Conservation (phyloP, 2,888 invertebrate genomes). For the Drosophila tanythrix region DNA sequence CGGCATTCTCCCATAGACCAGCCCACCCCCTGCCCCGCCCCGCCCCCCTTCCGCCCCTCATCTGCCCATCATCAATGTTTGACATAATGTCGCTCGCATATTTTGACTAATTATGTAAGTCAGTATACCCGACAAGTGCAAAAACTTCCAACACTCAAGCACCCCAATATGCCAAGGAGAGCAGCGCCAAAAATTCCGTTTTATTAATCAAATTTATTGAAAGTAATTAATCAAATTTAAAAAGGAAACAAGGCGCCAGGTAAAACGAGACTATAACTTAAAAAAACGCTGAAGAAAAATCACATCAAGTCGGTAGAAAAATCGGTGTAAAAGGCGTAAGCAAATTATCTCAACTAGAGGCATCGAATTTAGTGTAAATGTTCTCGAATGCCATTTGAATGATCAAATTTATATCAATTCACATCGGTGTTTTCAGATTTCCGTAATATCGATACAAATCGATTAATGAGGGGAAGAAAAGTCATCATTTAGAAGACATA, state of each 20-base stretch:
- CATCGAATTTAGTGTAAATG: not conserved
- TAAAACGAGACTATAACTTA: slow-evolving; percentile 7
- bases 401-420: not conserved
- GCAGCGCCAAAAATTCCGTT: slow-evolving; percentile 49
- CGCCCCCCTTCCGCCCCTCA: not conserved
- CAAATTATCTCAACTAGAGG: not conserved
- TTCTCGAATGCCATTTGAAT: not conserved
- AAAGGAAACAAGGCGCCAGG: slow-evolving; percentile 13
- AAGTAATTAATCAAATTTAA: slow-evolving; percentile 68
- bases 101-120: slow-evolving; percentile 71
- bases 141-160: not conserved
- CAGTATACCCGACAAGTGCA: slow-evolving; percentile 7
- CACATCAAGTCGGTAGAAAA: not conserved
- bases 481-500: not conserved
- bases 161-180: slow-evolving; percentile 27
- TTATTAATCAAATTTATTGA: slow-evolving; percentile 76
- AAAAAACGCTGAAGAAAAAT: slow-evolving; percentile 10
- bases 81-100: slow-evolving; percentile 58
- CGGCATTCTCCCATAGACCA: not conserved
- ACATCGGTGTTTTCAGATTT: not conserved
- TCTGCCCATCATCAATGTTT: slow-evolving; percentile 30
- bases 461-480: not conserved
- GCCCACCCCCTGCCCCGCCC: no score
- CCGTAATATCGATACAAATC: not conserved
- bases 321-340: not conserved